phyloP scores from a whole-genome alignment of 2,888 invertebrate species.

The Coelopa pilipes region DNA sequence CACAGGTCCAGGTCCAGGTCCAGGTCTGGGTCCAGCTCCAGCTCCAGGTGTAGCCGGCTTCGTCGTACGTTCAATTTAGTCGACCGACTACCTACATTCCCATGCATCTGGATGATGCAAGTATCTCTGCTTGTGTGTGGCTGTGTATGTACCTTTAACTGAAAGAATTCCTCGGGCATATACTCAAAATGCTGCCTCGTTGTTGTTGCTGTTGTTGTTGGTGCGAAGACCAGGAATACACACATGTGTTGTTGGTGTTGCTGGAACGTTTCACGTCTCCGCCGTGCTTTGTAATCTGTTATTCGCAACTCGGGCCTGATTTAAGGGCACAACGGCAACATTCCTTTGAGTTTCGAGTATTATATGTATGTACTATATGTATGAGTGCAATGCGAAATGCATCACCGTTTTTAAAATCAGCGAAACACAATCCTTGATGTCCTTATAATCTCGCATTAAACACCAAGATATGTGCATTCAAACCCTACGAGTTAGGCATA shows the following conservation, averaged over 20 bases:
- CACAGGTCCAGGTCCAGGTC: constrained; percentile 23
- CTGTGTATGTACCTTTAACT: neutral
- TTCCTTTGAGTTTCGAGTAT: too few species aligned
- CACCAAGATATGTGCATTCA: too few species aligned
- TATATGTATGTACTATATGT: too few species aligned
- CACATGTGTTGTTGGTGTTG: neutral
- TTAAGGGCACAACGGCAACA: too few species aligned
- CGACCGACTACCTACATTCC: constrained; percentile 28
- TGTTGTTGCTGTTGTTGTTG: neutral
- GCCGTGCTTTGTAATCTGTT: neutral
- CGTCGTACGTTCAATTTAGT: too few species aligned
- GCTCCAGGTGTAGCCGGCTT: constrained; percentile 22
- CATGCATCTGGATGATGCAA: constrained; percentile 28
- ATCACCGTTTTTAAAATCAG: too few species aligned
- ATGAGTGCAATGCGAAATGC: too few species aligned
- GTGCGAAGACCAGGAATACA: neutral
- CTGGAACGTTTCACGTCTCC: constrained; percentile 19
- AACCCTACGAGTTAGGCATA: too few species aligned
- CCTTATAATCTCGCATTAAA: too few species aligned
- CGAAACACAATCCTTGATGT: too few species aligned
- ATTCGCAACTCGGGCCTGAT: too few species aligned
- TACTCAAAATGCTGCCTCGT: neutral
- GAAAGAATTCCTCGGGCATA: constrained; percentile 23
- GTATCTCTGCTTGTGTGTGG: neutral
- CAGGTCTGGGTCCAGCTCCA: neutral